Base-by-base conservation (phyloP, 2,113 vertebrate genomes). In the Progne subis region DNA sequence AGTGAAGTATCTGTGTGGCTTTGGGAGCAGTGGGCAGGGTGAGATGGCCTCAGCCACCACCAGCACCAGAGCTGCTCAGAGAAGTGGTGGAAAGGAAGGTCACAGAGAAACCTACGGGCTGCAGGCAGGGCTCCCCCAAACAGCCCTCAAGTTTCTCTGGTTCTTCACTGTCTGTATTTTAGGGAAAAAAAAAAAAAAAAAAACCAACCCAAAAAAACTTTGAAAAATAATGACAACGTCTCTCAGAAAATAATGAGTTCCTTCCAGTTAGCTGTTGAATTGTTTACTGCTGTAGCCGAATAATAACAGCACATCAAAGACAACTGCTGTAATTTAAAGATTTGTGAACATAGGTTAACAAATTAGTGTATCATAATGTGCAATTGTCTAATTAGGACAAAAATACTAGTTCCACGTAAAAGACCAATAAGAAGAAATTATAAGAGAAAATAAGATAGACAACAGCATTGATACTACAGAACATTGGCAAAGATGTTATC, bases 331-430 rank as follows among this genome's bases (percentile, higher is more conserved):
- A 98, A 98, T 98, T 98, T 98, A 98, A 97, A 98, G 97, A 98
- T 98, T 98, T 98, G 97, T 93, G 97, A 98, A 97, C 96, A 96
- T 96, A 98, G 98, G 97, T 98, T 98, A 97, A 98, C 98, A 97
- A 98, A 98, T 98, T 98, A 98, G 97, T 97, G 91, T 92, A 96
- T 98, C 95, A 92, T 92, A 95, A 98, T 98, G 95, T 96, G 87
- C 96, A 98, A 98, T 98, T 98, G 97, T 97, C 97, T 98, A 97
- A 98, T 98, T 97, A 98, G 97, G 91, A 96, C 94, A 96, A 96
- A 98, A 97, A 97, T 83, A 74, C 92, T 93, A 93, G 94, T 96
- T 96, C 94, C 96, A 96, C 44, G 93, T 97, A 96, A 92, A 96
- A 97, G 88, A 97, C 91, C 94, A 69, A 86, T 92, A 94, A 81